These are phyloP conservation scores for Accipiter badius DNA, from an alignment of 2,797 vertebrate genomes.

Conservation along the genomic window DNA sequence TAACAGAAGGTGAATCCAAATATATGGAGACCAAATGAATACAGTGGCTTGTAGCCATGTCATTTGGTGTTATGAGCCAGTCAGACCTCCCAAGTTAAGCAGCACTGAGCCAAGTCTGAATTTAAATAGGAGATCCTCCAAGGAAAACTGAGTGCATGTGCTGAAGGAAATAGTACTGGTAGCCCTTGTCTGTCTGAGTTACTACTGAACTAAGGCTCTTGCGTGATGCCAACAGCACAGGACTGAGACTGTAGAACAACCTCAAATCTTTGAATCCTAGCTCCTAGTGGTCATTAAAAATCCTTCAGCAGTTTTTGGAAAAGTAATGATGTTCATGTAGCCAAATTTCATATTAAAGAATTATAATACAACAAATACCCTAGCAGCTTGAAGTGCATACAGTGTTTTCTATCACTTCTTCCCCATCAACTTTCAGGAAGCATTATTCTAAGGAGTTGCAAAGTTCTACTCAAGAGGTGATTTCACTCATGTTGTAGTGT, in stretches of 20 bases:
- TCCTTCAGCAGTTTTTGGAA: background rate
- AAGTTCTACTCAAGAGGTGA: background rate
- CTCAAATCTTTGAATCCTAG: background rate
- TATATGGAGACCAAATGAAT: background rate
- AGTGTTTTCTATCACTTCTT: background rate
- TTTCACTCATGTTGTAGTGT: background rate
- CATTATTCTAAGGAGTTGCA: background rate
- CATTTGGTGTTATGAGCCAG: background rate
- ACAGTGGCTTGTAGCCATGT: background rate
- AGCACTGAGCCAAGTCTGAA: slow-evolving; percentile 28
- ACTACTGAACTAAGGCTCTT: background rate
- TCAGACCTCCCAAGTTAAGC: slow-evolving; percentile 46
- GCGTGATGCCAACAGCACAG: background rate
- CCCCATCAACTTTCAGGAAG: background rate
- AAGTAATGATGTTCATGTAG: background rate
- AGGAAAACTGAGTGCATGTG: slow-evolving; percentile 10
- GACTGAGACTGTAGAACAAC: background rate
- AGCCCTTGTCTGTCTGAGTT: slow-evolving; percentile 37
- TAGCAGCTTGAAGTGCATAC: background rate
- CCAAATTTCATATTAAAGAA: background rate
- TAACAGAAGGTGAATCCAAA: slow-evolving; percentile 18
- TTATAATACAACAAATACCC: background rate
- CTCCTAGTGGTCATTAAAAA: background rate
- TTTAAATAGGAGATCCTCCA: slow-evolving; percentile 48
- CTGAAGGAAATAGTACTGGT: slow-evolving; percentile 21